phyloP scores from a whole-genome alignment of 2,888 invertebrate species.

The Caradrina clavipalpis region DNA sequence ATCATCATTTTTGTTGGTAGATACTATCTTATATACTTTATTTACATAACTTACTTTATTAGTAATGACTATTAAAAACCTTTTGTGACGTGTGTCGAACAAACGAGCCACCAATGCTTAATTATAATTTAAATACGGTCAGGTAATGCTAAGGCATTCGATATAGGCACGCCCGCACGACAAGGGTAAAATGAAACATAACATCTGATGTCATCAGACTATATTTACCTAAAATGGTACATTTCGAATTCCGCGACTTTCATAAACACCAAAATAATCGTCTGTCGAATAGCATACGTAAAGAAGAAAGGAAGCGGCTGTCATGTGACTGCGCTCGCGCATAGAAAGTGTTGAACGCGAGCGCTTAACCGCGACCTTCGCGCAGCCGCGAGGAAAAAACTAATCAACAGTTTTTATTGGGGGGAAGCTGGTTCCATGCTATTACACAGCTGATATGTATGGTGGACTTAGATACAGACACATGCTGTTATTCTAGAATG shows the following conservation, averaged over 20 bases:
- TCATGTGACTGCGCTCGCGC: constrained; percentile 69
- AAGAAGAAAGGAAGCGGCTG: constrained; percentile 64
- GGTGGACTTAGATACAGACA: neutral
- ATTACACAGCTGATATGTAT: constrained; percentile 5
- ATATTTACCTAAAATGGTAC: constrained; percentile 9
- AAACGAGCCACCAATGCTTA: constrained; percentile 11
- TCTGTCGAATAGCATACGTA: constrained; percentile 33
- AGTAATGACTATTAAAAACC: neutral
- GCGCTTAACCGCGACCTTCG: constrained; percentile 59
- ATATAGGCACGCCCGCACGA: neutral
- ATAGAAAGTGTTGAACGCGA: constrained; percentile 63
- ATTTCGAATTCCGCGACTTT: constrained; percentile 29
- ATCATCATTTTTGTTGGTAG: neutral
- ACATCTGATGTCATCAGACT: neutral
- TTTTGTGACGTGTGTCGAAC: constrained; percentile 2
- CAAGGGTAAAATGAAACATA: neutral
- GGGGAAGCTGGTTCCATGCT: constrained; percentile 6
- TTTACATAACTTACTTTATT: constrained; percentile 18
- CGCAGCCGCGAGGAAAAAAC: constrained; percentile 42
- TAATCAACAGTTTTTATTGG: constrained; percentile 29
- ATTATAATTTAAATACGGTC: constrained; percentile 34
- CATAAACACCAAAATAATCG: constrained; percentile 36
- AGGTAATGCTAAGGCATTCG: constrained; percentile 18
- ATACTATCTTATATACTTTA: constrained; percentile 12
- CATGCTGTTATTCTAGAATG: neutral